Percentiles rank a stretch among this genome's conserved stretches.
Evolutionary conservation across 2,113 vertebrate species (phyloP).

Genomic region (Hippocampus mohnikei): DNA sequence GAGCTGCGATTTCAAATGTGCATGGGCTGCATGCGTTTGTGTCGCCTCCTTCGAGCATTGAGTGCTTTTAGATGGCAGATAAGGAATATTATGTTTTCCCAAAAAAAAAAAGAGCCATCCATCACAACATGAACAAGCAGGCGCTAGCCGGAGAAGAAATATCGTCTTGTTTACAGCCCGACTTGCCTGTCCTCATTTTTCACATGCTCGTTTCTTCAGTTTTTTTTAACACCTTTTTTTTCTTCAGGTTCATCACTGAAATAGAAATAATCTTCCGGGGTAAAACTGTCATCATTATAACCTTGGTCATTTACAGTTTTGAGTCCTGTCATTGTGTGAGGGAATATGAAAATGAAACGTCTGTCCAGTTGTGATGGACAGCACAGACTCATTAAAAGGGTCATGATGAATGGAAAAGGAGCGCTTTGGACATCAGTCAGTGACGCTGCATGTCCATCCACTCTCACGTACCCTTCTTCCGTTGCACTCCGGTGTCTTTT

Average conservation of each 20-base stretch:
- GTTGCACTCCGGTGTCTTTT: background rate
- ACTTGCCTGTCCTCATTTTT: background rate
- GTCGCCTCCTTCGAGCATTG: background rate
- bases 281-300: background rate
- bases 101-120: conserved; percentile 15
- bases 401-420: background rate
- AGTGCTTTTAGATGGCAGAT: background rate
- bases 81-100: background rate
- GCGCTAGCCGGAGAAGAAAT: conserved; percentile 15
- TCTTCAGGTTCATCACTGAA: background rate
- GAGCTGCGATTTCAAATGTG: background rate
- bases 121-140: conserved; percentile 11
- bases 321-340: no score
- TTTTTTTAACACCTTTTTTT: background rate
- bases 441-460: conserved; percentile 1
- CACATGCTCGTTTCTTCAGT: background rate
- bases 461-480: background rate
- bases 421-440: conserved; percentile 6
- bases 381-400: conserved; percentile 1
- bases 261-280: background rate
- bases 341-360: background rate
- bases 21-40: background rate
- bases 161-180: background rate
- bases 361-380: background rate
- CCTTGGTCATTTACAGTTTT: background rate